Evolutionary conservation across 2,888 invertebrate species (phyloP), one percentile per base, ranked within the genome.

Genomic region (Plagodis dolabraria): DNA sequence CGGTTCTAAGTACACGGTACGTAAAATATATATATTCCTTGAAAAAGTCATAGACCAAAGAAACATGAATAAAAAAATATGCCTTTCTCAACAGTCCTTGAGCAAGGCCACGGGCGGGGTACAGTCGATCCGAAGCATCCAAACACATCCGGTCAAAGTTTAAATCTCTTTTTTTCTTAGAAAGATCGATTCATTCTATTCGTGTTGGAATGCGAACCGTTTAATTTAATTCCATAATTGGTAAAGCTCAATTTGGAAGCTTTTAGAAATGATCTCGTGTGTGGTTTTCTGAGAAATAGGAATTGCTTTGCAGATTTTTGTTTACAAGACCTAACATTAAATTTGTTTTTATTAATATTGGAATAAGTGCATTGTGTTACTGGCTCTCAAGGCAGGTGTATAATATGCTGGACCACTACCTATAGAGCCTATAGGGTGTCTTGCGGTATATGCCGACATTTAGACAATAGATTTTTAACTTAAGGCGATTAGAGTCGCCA

Each of bases 141-240:
- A 69, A 75, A 74, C 74, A 74, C 75, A 74, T 80, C 78, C 80
- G 80, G 80, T 72, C 68, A 69, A n/a, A 52, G 63, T 53, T 57
- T 63, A 54, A 59, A 55, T 55, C 53, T 54, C 22, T 22, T 22
- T 44, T 43, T 42, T 65, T 68, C 57, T 56, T 12, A 60, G 63
- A 65, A 66, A 7, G 33, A 46, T 54, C 47, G 45, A 62, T 59
- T 61, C 58, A 50, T 47, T 59, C 62, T 57, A 56, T 64, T 46
- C 63, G 65, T 63, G 64, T 54, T 44, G 65, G 69, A 67, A 69
- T 69, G 67, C 54, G 52, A 55, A 60, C 58, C 61, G 53, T 64
- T 63, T 59, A 54, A 46, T 61, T 61, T 40, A 47, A 52, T 50
- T 51, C 46, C 11, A 33, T 55, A 49, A 47, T 42, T 48, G 38